Conservation (phyloP, 2,113 vertebrate genomes). For the Corythaixoides concolor region DNA sequence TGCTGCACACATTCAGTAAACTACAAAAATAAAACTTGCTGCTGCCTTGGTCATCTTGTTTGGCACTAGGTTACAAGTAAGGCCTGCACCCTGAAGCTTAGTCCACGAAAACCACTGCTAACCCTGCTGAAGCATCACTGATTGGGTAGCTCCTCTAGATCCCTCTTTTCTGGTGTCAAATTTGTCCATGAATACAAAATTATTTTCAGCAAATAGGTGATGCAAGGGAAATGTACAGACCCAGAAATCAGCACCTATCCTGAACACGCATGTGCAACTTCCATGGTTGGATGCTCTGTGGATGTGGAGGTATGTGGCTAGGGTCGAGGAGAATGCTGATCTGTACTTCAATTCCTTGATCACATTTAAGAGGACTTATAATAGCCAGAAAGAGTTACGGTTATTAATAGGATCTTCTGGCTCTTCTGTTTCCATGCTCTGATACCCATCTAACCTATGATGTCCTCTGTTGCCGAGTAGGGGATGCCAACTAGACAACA, state of each 20-base stretch:
- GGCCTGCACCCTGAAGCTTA: background rate
- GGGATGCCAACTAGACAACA: background rate
- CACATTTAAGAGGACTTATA: background rate
- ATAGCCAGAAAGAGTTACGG: background rate
- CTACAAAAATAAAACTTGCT: background rate
- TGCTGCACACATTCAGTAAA: background rate
- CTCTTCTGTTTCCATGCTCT: background rate
- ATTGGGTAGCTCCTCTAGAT: background rate
- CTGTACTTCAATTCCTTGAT: background rate
- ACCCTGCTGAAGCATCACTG: background rate
- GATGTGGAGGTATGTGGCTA: background rate
- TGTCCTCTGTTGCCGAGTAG: background rate
- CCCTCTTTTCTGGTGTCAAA: background rate
- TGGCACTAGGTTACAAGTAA: background rate
- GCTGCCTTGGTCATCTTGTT: background rate
- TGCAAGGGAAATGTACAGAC: background rate
- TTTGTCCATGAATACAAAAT: background rate
- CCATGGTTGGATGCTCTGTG: background rate
- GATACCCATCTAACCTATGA: background rate
- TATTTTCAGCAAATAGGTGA: background rate
- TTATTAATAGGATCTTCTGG: background rate
- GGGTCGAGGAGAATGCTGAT: background rate
- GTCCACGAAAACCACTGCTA: background rate
- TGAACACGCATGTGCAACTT: background rate
- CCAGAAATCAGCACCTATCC: background rate